Evolutionary conservation across 1,140 invertebrate genomes (phyloP).

Genomic region (Drosophila ogumai): DNA sequence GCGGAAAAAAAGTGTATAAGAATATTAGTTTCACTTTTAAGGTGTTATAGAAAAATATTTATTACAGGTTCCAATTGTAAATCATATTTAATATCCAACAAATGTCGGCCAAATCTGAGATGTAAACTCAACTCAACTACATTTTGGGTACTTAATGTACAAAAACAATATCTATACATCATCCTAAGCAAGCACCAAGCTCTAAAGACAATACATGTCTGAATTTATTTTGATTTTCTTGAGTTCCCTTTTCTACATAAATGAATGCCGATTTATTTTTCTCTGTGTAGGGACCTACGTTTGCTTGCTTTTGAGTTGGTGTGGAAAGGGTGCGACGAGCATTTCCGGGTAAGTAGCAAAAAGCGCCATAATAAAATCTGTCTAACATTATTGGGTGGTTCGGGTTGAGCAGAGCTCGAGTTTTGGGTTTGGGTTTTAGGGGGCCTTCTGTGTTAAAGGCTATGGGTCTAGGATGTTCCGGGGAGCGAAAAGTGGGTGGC

Average conservation of each 20-base stretch:
- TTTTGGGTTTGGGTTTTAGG: conserved; percentile 18
- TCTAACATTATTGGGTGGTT: conserved; percentile 54
- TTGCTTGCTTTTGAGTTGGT: conserved; percentile 13
- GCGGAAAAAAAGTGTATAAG: conserved; percentile 3
- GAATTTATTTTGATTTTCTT: too few relatives aligned
- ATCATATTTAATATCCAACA: neutral
- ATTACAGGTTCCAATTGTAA: neutral
- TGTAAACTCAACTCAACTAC: too few relatives aligned
- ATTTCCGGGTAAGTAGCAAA: conserved; percentile 76
- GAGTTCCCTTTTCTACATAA: neutral
- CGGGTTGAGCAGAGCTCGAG: conserved; percentile 2
- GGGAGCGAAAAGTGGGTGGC: conserved; percentile 4
- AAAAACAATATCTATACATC: too few relatives aligned
- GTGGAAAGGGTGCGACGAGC: conserved; percentile 54
- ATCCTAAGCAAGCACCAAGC: too few relatives aligned
- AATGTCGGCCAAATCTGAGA: neutral
- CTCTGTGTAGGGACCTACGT: neutral
- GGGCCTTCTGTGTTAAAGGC: neutral
- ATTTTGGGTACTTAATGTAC: too few relatives aligned
- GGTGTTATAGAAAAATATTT: neutral
- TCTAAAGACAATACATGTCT: too few relatives aligned
- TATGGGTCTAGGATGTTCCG: conserved; percentile 6
- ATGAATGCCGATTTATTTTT: neutral
- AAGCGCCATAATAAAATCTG: conserved; percentile 71
- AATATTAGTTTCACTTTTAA: neutral